Base-by-base conservation (phyloP, 2,113 vertebrate genomes). In the Pelecanus crispus region DNA sequence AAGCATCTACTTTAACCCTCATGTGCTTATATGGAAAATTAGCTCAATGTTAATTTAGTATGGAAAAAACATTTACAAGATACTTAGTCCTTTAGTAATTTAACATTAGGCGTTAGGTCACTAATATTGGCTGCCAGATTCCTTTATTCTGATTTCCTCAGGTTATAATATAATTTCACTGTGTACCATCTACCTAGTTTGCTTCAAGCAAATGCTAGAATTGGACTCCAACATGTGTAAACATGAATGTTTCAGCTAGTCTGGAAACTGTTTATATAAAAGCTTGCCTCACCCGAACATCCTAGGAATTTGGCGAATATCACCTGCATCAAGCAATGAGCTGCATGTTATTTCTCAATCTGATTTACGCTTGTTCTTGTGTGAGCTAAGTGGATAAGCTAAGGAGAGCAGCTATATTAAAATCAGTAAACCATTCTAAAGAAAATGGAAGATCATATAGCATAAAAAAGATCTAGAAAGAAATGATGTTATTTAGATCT, bases 241-340 rank as follows among this genome's bases (percentile, higher is more conserved):
- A 72, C 40, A 67, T 53, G 86, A 88, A 38, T 49, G n/a, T 88
- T 94, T 94, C 82, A 88, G 49, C 66, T 85, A 49, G 14, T 84
- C 67, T 96, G 81, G 71, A 84, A 94, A 38, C 38, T 77, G 55
- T 94, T 91, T 95, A 38, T 91, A 21, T 67, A 77, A 88, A 88
- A 83, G 24, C 31, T 80, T 81, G 50, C 28, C 81, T 96, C 81
- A 93, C 62, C 68, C 94, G 63, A 90, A 70, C 31, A 40, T 82
- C 31, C 47, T 53, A 86, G 63, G 66, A 86, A 91, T 92, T 84
- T 92, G 53, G 68, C 75, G 49, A 71, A 24, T 32, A 92, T 74
- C 44, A 40, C 56, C 55, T 79, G 12, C 61, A 50, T 80, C 6
- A 5, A 65, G 63, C n/a, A 84, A 8, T 42, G 58, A 81, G 67